A percentile compares a stretch with the other conserved stretches of the same genome.
These are phyloP conservation scores for Eustalomyia histrio DNA, from an alignment of 2,888 invertebrate species.

Conservation along the genomic window DNA sequence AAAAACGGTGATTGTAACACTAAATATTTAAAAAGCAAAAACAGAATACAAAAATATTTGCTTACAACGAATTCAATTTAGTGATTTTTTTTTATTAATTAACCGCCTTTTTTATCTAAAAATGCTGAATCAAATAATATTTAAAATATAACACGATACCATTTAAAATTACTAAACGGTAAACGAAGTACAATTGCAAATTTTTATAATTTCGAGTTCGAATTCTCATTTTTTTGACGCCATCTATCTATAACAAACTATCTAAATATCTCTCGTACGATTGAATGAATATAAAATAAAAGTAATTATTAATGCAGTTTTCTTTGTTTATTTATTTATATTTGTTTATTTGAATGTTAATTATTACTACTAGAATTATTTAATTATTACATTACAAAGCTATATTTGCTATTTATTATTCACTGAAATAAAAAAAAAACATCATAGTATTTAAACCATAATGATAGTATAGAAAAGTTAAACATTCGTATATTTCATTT, in stretches of 20 bases:
- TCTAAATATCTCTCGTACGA: conserved; percentile 48
- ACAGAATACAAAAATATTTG: neutral
- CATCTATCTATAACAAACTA: conserved; percentile 15
- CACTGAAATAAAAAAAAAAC: conserved; percentile 9
- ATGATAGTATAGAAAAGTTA: neutral
- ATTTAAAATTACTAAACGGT: conserved; percentile 44
- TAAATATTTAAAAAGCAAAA: conserved; percentile 55
- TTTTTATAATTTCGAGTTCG: conserved; percentile 28
- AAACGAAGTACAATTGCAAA: conserved; percentile 51
- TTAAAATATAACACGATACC: conserved; percentile 43
- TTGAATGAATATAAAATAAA: conserved; percentile 59
- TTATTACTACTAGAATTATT: conserved; percentile 27
- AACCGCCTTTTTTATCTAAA: conserved; percentile 32
- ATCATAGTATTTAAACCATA: conserved; percentile 24
- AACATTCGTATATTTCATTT: conserved; percentile 48
- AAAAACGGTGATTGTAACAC: conserved; percentile 66
- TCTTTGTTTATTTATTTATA: conserved; percentile 52
- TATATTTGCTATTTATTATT: conserved; percentile 21
- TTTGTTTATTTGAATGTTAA: conserved; percentile 63
- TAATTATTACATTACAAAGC: neutral
- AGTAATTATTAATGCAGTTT: conserved; percentile 63
- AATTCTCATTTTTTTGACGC: conserved; percentile 54
- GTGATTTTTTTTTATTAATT: conserved; percentile 51
- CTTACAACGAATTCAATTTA: conserved; percentile 41
- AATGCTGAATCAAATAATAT: conserved; percentile 16